These are phyloP conservation scores for Apodemia mormo DNA, from an alignment of 2,888 invertebrate species.

Conservation along the genomic window DNA sequence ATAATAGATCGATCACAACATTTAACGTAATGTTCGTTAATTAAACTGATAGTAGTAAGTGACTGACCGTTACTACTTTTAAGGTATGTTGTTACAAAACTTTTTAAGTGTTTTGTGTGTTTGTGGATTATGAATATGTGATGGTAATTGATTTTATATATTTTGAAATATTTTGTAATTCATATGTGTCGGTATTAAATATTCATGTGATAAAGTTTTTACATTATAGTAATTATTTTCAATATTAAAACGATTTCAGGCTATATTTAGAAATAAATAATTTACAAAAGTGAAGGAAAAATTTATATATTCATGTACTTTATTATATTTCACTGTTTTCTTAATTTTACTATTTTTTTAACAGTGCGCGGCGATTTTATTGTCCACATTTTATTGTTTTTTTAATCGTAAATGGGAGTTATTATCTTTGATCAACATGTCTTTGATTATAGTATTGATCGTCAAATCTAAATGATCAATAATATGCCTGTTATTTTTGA, in stretches of 20 bases:
- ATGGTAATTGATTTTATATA: background rate
- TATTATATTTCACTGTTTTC: background rate
- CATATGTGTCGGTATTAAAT: too few relatives aligned
- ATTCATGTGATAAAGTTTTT: too few relatives aligned
- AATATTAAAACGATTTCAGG: too few relatives aligned
- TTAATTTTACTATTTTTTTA: background rate
- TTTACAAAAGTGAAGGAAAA: background rate
- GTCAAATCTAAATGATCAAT: too few relatives aligned
- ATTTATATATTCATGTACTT: background rate
- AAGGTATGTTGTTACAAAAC: constrained; percentile 34
- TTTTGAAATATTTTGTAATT: constrained; percentile 9
- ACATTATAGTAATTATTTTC: too few relatives aligned
- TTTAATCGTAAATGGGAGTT: too few relatives aligned
- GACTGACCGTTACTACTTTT: constrained; percentile 32
- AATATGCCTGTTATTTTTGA: too few relatives aligned
- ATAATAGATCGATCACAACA: constrained; percentile 42
- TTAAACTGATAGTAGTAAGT: constrained; percentile 33
- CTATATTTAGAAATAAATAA: too few relatives aligned
- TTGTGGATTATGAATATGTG: constrained; percentile 16
- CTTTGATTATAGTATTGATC: too few relatives aligned
- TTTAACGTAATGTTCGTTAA: constrained; percentile 38
- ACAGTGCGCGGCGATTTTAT: background rate
- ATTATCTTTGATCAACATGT: too few relatives aligned
- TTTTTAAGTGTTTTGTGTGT: constrained; percentile 23
- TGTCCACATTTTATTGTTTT: too few relatives aligned